These are phyloP conservation scores for Argyra leucocephala DNA, from an alignment of 2,888 invertebrate genomes.

Conservation along the genomic window DNA sequence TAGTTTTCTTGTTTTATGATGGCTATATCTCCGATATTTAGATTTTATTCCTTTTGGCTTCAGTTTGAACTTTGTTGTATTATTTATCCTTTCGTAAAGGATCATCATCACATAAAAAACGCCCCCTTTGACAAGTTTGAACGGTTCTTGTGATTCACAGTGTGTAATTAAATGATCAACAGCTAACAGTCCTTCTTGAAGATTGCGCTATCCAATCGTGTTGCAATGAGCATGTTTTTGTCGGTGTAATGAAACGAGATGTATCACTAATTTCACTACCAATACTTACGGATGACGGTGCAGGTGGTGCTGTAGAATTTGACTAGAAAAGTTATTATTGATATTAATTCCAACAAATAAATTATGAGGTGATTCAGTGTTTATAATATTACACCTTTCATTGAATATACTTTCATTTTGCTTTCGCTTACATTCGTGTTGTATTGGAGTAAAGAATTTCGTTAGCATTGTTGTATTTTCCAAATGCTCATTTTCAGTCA, in stretches of 20 bases:
- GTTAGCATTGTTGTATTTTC: constrained; percentile 21
- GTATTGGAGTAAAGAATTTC: constrained; percentile 22
- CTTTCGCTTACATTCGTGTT: constrained; percentile 39
- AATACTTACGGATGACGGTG: constrained; percentile 16
- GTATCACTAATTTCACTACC: constrained; percentile 33
- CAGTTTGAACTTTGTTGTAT: constrained; percentile 47
- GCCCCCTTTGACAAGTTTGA: constrained; percentile 96
- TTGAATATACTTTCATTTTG: constrained; percentile 37
- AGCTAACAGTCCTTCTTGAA: constrained; percentile 67
- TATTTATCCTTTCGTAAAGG: constrained; percentile 96
- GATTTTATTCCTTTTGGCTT: too few relatives aligned
- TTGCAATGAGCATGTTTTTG: constrained; percentile 71
- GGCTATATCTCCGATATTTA: too few relatives aligned
- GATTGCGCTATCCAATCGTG: constrained; percentile 65
- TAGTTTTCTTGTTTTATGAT: too few relatives aligned
- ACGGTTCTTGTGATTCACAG: constrained; percentile 84
- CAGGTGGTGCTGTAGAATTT: constrained; percentile 25
- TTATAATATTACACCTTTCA: constrained; percentile 25
- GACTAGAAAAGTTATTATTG: constrained; percentile 22
- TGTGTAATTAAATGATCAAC: constrained; percentile 79
- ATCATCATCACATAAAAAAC: constrained; percentile 88
- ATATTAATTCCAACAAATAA: constrained; percentile 24
- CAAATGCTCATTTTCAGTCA: too few relatives aligned
- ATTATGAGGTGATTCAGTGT: constrained; percentile 21
- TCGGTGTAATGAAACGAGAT: constrained; percentile 54